Conservation (phyloP, 2,113 vertebrate genomes). For the Oryzias melastigma region DNA sequence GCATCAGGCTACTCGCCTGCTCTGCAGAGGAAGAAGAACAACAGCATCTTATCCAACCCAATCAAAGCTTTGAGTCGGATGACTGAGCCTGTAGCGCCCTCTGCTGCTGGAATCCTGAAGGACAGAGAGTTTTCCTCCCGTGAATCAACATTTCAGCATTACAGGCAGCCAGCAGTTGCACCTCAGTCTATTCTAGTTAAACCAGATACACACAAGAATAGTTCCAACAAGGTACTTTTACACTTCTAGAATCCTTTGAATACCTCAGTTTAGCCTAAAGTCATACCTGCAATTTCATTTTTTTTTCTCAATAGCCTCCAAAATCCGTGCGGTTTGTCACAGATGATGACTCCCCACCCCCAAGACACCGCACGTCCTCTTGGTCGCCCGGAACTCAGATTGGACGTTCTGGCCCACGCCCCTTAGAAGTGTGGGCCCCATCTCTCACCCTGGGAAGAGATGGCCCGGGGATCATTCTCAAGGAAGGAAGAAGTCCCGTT, state of each 20-base stretch:
- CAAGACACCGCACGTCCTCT: slow-evolving; percentile 72
- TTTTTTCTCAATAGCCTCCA: slow-evolving; percentile 75
- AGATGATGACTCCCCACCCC: slow-evolving; percentile 79
- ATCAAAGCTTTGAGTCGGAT: slow-evolving; percentile 58
- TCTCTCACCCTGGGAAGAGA: slow-evolving; percentile 77
- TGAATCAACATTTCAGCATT: slow-evolving; percentile 65
- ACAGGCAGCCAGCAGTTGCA: slow-evolving; percentile 66
- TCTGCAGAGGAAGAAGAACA: slow-evolving; percentile 72
- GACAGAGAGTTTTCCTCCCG: slow-evolving; percentile 75
- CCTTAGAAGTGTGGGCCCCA: slow-evolving; percentile 75
- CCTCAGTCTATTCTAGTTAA: slow-evolving; percentile 92
- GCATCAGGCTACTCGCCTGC: slow-evolving; percentile 55
- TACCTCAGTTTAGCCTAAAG: neutral
- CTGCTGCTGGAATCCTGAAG: slow-evolving; percentile 76
- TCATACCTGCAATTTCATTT: neutral
- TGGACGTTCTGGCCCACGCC: slow-evolving; percentile 38
- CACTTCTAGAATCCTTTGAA: neutral
- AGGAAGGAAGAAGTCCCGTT: slow-evolving; percentile 77
- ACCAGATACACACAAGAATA: slow-evolving; percentile 84
- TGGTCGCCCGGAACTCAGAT: slow-evolving; percentile 70
- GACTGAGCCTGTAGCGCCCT: slow-evolving; percentile 66
- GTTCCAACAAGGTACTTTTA: slow-evolving; percentile 83
- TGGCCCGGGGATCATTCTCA: slow-evolving; percentile 80
- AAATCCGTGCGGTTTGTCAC: slow-evolving; percentile 93
- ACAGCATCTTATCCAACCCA: slow-evolving; percentile 50